These are phyloP conservation scores for Aplysia californica DNA, from an alignment of 1,140 invertebrate genomes.

Conservation along the genomic window DNA sequence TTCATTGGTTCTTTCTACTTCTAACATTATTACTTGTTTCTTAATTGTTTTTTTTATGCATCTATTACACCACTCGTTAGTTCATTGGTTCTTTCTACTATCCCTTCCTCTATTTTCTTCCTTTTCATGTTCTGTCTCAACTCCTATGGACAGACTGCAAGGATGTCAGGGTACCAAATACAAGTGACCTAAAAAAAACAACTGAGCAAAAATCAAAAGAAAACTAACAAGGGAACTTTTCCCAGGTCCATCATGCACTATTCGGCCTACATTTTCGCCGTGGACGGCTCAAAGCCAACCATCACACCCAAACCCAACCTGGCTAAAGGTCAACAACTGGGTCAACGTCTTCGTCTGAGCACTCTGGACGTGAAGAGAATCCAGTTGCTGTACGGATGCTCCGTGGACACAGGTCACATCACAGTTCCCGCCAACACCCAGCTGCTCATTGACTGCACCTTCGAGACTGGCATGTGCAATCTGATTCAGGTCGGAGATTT, in stretches of 20 bases:
- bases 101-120: too few relatives aligned
- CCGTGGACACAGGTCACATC: slow-evolving; percentile 13
- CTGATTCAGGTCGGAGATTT: background rate
- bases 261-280: slow-evolving; percentile 85
- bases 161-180: too few relatives aligned
- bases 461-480: background rate
- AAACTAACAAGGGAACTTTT: too few relatives aligned
- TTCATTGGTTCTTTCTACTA: too few relatives aligned
- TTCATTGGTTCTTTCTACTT: too few relatives aligned
- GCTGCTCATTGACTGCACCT: background rate
- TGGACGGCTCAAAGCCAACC: slow-evolving; percentile 69
- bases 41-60: too few relatives aligned
- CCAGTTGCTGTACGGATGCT: slow-evolving; percentile 69
- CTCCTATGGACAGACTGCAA: too few relatives aligned
- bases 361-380: slow-evolving; percentile 69
- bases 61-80: too few relatives aligned
- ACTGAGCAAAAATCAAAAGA: too few relatives aligned
- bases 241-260: slow-evolving; percentile 7
- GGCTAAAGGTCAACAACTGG: slow-evolving; percentile 54
- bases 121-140: too few relatives aligned
- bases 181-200: too few relatives aligned
- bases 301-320: slow-evolving; percentile 64
- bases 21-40: too few relatives aligned
- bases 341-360: slow-evolving; percentile 68
- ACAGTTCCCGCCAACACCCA: background rate